phyloP scores from a whole-genome alignment of 2,797 vertebrate species.

The Malurus splendens region DNA sequence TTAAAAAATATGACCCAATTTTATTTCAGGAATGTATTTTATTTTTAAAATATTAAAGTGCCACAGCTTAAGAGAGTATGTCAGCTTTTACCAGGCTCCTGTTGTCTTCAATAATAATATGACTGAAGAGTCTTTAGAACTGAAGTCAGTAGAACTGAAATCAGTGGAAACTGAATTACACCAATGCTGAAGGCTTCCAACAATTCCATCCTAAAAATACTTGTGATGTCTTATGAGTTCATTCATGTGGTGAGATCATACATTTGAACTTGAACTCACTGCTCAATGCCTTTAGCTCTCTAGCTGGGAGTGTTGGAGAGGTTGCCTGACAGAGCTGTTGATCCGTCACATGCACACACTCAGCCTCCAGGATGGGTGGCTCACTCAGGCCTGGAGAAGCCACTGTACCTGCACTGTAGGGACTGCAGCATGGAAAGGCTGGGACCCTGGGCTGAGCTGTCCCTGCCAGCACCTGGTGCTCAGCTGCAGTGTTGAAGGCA shows the following conservation, averaged over 20 bases:
- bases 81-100: not conserved
- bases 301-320: not conserved
- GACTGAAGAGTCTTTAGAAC: not conserved
- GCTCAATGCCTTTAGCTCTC: not conserved
- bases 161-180: not conserved
- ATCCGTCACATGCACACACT: not conserved
- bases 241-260: not conserved
- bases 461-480: not conserved
- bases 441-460: not conserved
- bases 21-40: not conserved
- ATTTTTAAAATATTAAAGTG: not conserved
- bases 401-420: accelerated
- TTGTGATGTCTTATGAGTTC: not conserved
- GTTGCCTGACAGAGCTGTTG: not conserved
- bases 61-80: not conserved
- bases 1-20: not conserved
- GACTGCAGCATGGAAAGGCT: accelerated
- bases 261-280: not conserved
- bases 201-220: slow-evolving; percentile 30
- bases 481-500: not conserved
- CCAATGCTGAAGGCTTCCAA: not conserved
- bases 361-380: not conserved
- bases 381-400: not conserved
- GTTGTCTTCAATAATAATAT: not conserved
- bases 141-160: not conserved